Conservation (phyloP, 2,888 invertebrate species). For the Siphlonurus alternatus region DNA sequence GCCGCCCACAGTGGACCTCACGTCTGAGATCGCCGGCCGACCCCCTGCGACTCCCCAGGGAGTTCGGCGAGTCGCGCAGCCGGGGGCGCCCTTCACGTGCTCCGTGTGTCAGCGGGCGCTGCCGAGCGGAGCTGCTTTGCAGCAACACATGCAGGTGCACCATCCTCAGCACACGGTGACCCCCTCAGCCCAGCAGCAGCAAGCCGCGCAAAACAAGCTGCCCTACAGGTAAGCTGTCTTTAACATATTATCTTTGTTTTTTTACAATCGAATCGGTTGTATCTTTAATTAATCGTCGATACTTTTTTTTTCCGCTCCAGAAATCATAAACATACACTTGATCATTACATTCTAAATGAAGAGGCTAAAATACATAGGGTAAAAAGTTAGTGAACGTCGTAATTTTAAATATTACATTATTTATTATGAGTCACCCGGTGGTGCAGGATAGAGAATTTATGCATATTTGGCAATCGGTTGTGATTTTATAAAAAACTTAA, state of each 20-base stretch:
- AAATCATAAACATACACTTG: too few species aligned
- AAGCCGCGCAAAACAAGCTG: slow-evolving; percentile 30
- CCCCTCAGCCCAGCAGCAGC: slow-evolving; percentile 22
- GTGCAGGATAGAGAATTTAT: too few species aligned
- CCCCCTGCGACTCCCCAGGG: background rate
- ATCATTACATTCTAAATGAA: too few species aligned
- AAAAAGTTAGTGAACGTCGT: too few species aligned
- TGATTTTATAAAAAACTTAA: too few species aligned
- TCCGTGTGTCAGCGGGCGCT: slow-evolving; percentile 33
- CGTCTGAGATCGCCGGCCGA: slow-evolving; percentile 16
- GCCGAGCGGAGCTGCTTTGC: slow-evolving; percentile 28
- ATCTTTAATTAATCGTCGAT: background rate
- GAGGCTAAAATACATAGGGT: too few species aligned
- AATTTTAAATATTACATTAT: too few species aligned
- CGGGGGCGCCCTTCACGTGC: slow-evolving; percentile 14
- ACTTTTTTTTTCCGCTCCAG: too few species aligned
- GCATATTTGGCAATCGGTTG: too few species aligned
- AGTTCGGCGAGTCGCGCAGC: slow-evolving; percentile 6
- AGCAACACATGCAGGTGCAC: slow-evolving; percentile 26
- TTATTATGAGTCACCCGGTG: too few species aligned
- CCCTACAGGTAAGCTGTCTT: slow-evolving; percentile 23
- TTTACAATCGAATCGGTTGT: too few species aligned
- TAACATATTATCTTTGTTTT: background rate
- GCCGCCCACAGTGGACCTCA: slow-evolving; percentile 31
- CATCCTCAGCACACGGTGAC: background rate